phyloP scores from a whole-genome alignment of 2,113 vertebrate species.

The Phalacrocorax aristotelis region DNA sequence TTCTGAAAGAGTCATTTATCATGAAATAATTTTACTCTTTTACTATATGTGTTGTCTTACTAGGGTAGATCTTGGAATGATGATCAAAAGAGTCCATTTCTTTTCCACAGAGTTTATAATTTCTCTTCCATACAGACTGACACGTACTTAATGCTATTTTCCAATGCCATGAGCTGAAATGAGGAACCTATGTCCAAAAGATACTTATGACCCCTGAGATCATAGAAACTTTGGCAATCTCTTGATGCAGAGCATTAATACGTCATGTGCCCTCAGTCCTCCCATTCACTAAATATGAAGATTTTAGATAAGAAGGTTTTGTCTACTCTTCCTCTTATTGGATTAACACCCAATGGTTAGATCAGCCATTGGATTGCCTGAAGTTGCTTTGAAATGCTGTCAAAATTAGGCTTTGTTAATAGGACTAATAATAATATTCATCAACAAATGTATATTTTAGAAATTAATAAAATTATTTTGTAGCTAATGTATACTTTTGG shows the following conservation, averaged over 20 bases:
- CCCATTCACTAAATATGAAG: neutral
- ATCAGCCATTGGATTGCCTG: neutral
- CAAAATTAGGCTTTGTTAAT: neutral
- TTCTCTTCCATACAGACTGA: neutral
- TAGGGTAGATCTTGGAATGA: neutral
- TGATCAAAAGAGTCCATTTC: neutral
- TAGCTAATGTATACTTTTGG: neutral
- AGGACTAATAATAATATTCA: neutral
- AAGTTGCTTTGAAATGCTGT: neutral
- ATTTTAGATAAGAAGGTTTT: neutral
- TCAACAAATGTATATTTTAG: neutral
- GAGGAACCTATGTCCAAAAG: neutral
- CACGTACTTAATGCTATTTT: neutral
- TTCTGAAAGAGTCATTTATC: neutral
- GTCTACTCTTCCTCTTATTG: neutral
- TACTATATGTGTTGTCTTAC: neutral
- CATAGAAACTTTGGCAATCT: neutral
- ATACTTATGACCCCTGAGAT: neutral
- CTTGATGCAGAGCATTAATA: neutral
- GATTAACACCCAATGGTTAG: neutral
- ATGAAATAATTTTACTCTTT: neutral
- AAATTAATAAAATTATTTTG: neutral
- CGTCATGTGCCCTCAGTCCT: neutral
- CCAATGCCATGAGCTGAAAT: neutral
- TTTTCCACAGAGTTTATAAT: neutral